Evolutionary conservation across 2,888 invertebrate species (phyloP), one percentile per base, ranked within the genome.

Genomic region (Polydrusus tereticollis): DNA sequence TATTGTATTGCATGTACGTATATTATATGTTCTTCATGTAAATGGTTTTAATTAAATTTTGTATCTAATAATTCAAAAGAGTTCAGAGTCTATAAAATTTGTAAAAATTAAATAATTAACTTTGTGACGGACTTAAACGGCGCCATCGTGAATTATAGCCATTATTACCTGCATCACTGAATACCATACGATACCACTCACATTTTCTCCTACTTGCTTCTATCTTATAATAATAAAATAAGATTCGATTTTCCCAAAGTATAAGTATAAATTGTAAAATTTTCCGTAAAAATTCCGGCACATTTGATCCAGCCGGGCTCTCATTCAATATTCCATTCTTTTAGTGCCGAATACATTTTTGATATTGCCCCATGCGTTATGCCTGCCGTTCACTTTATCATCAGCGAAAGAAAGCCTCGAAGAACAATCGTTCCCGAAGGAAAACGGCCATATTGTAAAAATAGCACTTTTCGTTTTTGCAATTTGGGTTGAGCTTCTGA

Each of bases 311-410:
- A 69, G 69, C 69, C 69, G 69, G 69, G 69, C 63, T 41, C 69
- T 69, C 69, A 69, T 69, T 69, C 69, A 63, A 69, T 69, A 69
- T 69, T 69, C 69, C 69, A 69, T 69, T 69, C 63, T 69, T 69
- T 69, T 69, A 69, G 69, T 69, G 63, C 69, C 45, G 69, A 69
- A 69, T 69, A 69, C 69, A 69, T 69, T 69, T 69, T 69, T 69
- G 69, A 69, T 69, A 69, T 69, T 69, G 69, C 69, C 58, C 69
- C 43, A 63, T 69, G 69, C 63, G 69, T 69, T 69, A 63, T 69
- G 69, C 69, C 63, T 63, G 69, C 62, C 68, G 41, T 68, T 68
- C 63, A 55, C 47, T 69, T 69, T 63, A 63, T 63, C 63, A 63
- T 57, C 57, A 57, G 63, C 21, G 29, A 69, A 63, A 63, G 58